Percentiles rank a stretch among this genome's conserved stretches.
These are phyloP conservation scores for Hapalemur alaotrensis DNA, from an alignment of 2,797 vertebrate species.

Conservation along the genomic window DNA sequence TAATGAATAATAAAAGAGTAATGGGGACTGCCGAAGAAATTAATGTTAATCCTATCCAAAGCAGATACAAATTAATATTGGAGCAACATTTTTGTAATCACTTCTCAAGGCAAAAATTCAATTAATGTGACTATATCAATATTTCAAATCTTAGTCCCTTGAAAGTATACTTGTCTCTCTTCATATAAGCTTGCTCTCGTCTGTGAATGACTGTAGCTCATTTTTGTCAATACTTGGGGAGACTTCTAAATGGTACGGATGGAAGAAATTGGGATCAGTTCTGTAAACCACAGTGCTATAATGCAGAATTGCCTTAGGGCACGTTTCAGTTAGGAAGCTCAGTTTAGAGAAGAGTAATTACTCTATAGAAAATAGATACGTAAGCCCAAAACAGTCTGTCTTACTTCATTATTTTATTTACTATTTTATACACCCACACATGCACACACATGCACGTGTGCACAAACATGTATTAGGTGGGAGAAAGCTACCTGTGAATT, in stretches of 20 bases:
- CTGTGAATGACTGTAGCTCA: slow-evolving; percentile 73
- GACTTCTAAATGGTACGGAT: slow-evolving; percentile 77
- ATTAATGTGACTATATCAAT: slow-evolving; percentile 95
- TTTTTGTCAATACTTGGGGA: slow-evolving; percentile 79
- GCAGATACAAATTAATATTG: slow-evolving; percentile 95
- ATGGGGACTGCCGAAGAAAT: slow-evolving; percentile 90
- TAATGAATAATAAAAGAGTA: slow-evolving; percentile 98
- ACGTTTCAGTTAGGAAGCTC: slow-evolving; percentile 68
- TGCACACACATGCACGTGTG: neutral
- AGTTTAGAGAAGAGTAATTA: slow-evolving; percentile 79
- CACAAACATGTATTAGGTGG: neutral
- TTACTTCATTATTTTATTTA: slow-evolving; percentile 46
- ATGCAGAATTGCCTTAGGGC: slow-evolving; percentile 67
- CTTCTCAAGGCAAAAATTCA: slow-evolving; percentile 94
- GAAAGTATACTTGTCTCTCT: slow-evolving; percentile 84
- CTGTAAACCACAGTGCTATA: slow-evolving; percentile 68
- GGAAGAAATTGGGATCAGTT: slow-evolving; percentile 71
- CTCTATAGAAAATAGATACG: slow-evolving; percentile 71
- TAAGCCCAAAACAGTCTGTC: slow-evolving; percentile 52
- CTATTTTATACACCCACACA: neutral
- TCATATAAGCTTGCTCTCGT: slow-evolving; percentile 79
- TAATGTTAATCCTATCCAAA: slow-evolving; percentile 91
- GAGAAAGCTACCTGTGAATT: neutral
- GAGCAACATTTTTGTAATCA: slow-evolving; percentile 92
- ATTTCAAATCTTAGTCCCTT: slow-evolving; percentile 89